Conservation (phyloP, 2,113 vertebrate species). For the Lampris incognitus region DNA sequence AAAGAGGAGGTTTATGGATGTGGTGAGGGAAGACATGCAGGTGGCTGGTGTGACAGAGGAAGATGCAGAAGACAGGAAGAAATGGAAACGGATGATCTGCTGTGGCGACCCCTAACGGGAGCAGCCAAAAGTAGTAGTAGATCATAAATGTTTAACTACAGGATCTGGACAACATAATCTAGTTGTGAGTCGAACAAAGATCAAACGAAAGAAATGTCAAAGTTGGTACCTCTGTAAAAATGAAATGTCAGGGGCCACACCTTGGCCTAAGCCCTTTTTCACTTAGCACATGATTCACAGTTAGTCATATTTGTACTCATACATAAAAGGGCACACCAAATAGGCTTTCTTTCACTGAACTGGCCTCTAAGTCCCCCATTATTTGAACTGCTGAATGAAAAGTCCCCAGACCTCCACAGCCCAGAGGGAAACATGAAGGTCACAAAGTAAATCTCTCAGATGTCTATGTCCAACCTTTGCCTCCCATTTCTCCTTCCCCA, state of each 20-base stretch:
- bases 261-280: slow-evolving; percentile 40
- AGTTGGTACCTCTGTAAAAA: slow-evolving; percentile 64
- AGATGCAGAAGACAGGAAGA: too few relatives aligned
- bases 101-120: too few relatives aligned
- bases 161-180: slow-evolving; percentile 67
- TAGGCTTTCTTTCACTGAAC: slow-evolving; percentile 52
- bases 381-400: slow-evolving; percentile 65
- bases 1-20: too few relatives aligned
- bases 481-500: slow-evolving; percentile 44
- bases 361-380: slow-evolving; percentile 72
- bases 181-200: slow-evolving; percentile 68
- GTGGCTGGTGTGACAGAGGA: too few relatives aligned
- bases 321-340: slow-evolving; percentile 53
- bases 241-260: slow-evolving; percentile 74
- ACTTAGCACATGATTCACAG: slow-evolving; percentile 56
- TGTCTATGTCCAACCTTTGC: slow-evolving; percentile 36
- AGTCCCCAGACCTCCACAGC: slow-evolving; percentile 43
- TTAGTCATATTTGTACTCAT: slow-evolving; percentile 57
- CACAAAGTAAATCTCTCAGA: slow-evolving; percentile 63
- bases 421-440: slow-evolving; percentile 63
- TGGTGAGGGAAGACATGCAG: too few relatives aligned
- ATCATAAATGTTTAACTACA: slow-evolving; percentile 58
- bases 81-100: too few relatives aligned
- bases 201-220: slow-evolving; percentile 73
- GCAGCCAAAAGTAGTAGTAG: too few relatives aligned